These are phyloP conservation scores for Sylvietta virens DNA, from an alignment of 2,113 vertebrate genomes.

Conservation along the genomic window DNA sequence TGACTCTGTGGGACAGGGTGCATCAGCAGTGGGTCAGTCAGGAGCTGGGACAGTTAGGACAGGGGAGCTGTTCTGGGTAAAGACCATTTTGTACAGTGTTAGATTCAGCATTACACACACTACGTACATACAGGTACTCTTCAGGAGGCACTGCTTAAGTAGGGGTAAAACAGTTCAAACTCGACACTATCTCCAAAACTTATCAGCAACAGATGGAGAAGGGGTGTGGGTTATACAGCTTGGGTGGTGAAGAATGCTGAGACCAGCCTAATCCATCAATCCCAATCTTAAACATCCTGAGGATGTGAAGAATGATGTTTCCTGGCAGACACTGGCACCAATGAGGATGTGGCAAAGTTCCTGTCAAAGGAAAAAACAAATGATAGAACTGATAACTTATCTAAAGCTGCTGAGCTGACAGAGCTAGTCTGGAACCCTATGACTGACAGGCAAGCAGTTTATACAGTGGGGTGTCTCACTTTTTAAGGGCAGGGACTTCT, in stretches of 20 bases:
- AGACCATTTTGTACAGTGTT: not conserved
- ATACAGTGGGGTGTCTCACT: not conserved
- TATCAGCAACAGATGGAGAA: not conserved
- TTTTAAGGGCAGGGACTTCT: not conserved
- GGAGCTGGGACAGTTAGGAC: not conserved
- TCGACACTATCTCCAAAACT: not conserved
- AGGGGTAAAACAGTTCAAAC: not conserved
- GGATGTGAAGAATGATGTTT: not conserved
- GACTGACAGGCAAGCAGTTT: not conserved
- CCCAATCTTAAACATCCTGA: not conserved
- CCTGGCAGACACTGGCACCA: not conserved
- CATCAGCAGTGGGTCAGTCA: accelerated
- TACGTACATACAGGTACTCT: not conserved
- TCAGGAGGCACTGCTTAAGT: not conserved
- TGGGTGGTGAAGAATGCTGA: not conserved
- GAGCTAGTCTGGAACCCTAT: not conserved
- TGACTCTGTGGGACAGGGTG: not conserved
- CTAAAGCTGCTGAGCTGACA: not conserved
- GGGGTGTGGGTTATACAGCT: not conserved
- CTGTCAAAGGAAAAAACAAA: not conserved
- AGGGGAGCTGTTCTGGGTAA: not conserved
- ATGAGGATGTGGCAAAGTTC: not conserved
- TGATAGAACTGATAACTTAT: not conserved
- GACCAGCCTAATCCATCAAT: not conserved
- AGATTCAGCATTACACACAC: not conserved